Evolutionary conservation across 2,113 vertebrate genomes (phyloP).

Genomic region (Eonycteris spelaea): DNA sequence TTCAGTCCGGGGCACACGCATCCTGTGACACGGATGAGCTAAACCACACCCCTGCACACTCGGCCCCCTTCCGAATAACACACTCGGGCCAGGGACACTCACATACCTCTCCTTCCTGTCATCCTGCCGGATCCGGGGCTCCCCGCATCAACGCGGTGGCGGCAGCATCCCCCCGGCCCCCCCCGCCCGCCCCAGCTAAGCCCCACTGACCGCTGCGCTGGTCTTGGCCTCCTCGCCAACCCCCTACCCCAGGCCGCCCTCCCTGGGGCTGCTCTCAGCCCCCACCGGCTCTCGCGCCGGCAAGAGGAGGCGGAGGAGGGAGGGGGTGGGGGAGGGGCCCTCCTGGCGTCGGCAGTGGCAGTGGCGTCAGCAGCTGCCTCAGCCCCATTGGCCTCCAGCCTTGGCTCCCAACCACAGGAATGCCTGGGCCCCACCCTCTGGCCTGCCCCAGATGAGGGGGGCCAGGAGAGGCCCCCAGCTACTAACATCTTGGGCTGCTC

Average conservation of each 20-base stretch:
- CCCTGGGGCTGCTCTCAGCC: background rate
- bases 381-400: slow-evolving; percentile 72
- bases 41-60: background rate
- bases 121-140: slow-evolving; percentile 39
- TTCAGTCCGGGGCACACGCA: slow-evolving; percentile 37
- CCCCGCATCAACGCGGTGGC: background rate
- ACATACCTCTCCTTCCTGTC: slow-evolving; percentile 75
- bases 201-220: background rate
- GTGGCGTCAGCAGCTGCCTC: slow-evolving; percentile 75
- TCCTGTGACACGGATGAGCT: background rate
- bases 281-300: slow-evolving; percentile 73
- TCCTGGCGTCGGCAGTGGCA: slow-evolving; percentile 64
- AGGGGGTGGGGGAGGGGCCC: slow-evolving; percentile 84
- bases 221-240: background rate
- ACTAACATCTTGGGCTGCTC: slow-evolving; percentile 55
- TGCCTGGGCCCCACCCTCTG: slow-evolving; percentile 73
- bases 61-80: background rate
- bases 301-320: slow-evolving; percentile 71
- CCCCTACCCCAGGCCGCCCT: background rate
- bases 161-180: slow-evolving; percentile 34
- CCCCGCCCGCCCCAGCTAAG: background rate
- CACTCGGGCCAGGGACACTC: background rate
- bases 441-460: background rate
- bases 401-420: slow-evolving; percentile 77
- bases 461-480: slow-evolving; percentile 40